Conservation (phyloP, 2,113 vertebrate species). For the Herpetotheres cachinnans region DNA sequence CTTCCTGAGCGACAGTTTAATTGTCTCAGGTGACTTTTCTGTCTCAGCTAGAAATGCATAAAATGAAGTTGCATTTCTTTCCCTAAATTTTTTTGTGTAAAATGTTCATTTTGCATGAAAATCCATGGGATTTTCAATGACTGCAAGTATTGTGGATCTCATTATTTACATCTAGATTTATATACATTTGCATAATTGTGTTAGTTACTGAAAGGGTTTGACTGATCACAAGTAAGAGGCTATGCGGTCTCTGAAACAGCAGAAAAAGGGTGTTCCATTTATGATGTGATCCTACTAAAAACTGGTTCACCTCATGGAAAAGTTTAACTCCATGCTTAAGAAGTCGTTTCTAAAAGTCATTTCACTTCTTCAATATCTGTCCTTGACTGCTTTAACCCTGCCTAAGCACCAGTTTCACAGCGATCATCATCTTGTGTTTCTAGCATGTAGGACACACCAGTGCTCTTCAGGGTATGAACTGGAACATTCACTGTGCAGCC, state of each 20-base stretch:
- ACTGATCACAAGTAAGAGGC: background rate
- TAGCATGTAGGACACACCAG: background rate
- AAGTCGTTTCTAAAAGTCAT: background rate
- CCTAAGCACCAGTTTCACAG: background rate
- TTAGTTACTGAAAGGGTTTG: background rate
- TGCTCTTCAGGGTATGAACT: background rate
- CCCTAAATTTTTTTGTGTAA: background rate
- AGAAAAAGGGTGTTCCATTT: background rate
- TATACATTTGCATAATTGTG: background rate
- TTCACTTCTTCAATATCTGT: background rate
- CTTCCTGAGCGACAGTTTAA: conserved; percentile 17
- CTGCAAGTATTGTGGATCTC: background rate
- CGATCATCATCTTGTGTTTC: background rate
- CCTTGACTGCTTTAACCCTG: background rate
- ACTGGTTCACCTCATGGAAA: background rate
- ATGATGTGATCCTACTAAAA: background rate
- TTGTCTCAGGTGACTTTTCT: background rate
- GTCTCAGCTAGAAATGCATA: conserved; percentile 3
- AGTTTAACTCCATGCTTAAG: background rate
- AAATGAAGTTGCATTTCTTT: background rate
- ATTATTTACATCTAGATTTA: background rate
- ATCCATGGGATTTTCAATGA: background rate
- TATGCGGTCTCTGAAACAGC: background rate
- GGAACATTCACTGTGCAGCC: background rate
- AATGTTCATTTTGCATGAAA: background rate